These are phyloP conservation scores for Gambusia holbrooki DNA, from an alignment of 2,113 vertebrate genomes.

Conservation along the genomic window DNA sequence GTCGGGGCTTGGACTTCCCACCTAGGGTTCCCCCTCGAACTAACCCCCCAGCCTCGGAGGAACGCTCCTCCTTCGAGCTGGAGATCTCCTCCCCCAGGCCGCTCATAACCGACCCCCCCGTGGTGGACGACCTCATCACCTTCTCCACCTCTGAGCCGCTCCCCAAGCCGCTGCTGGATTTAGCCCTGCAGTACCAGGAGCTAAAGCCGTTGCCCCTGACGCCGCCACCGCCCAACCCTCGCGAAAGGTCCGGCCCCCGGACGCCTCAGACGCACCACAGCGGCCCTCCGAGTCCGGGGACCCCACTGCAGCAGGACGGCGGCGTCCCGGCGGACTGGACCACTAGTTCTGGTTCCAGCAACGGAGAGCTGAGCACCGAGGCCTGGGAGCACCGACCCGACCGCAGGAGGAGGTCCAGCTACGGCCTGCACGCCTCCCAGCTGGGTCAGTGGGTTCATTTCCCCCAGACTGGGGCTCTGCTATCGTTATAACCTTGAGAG, in stretches of 20 bases:
- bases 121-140: constrained; percentile 77
- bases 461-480: not conserved
- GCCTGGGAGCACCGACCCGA: constrained; percentile 54
- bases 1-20: constrained; percentile 74
- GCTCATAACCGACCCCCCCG: constrained; percentile 56
- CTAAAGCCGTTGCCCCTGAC: constrained; percentile 71
- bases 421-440: constrained; percentile 73
- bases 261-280: constrained; percentile 41
- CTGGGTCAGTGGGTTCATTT: constrained; percentile 64
- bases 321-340: constrained; percentile 53
- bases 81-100: constrained; percentile 55
- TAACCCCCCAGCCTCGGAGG: constrained; percentile 63
- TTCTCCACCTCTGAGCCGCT: constrained; percentile 57
- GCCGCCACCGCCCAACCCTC: constrained; percentile 72
- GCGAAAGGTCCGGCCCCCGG: constrained; percentile 56
- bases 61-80: constrained; percentile 44
- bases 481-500: too few species aligned
- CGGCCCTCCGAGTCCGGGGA: constrained; percentile 42
- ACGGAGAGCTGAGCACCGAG: constrained; percentile 57
- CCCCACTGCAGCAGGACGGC: constrained; percentile 14
- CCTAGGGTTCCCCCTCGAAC: constrained; percentile 71
- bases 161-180: constrained; percentile 55
- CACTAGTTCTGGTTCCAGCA: constrained; percentile 30
- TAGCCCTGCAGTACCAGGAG: constrained; percentile 67
- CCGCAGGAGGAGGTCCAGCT: constrained; percentile 73